phyloP scores from a whole-genome alignment of 1,140 invertebrate species.

The Antheraea mylitta region DNA sequence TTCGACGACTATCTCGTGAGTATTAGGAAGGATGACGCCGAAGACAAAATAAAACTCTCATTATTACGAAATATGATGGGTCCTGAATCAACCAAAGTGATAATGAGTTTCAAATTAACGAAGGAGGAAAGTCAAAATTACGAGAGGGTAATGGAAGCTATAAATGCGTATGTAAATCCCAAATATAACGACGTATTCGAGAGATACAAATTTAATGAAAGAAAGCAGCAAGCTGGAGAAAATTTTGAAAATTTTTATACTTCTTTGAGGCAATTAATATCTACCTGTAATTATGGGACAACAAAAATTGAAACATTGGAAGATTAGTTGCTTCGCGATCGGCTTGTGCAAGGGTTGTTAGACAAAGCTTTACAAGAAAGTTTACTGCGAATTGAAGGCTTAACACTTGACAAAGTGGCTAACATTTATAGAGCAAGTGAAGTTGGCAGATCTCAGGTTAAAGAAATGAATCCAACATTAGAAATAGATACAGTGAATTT shows the following conservation, averaged over 20 bases:
- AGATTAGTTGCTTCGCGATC: too few species aligned
- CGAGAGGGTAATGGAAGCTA: constrained; percentile 6
- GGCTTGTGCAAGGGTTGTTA: neutral
- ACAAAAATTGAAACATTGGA: too few species aligned
- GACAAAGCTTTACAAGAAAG: too few species aligned
- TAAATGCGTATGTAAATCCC: constrained; percentile 9
- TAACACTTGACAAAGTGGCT: too few species aligned
- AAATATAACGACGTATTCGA: constrained; percentile 11
- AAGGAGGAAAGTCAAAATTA: neutral
- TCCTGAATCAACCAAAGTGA: constrained; percentile 2
- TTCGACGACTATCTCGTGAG: constrained; percentile 8
- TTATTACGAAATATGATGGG: constrained; percentile 18
- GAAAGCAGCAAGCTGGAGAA: neutral
- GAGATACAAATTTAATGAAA: constrained; percentile 14
- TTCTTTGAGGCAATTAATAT: too few species aligned
- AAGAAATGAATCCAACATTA: too few species aligned
- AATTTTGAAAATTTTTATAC: neutral
- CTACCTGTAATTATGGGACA: too few species aligned
- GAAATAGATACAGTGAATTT: too few species aligned
- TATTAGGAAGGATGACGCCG: neutral
- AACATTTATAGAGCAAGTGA: too few species aligned
- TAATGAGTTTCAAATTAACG: neutral
- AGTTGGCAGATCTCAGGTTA: too few species aligned
- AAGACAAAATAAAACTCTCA: constrained; percentile 12
- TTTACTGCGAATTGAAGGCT: too few species aligned